phyloP scores from a whole-genome alignment of 2,113 vertebrate species.

The Callocephalon fimbriatum region DNA sequence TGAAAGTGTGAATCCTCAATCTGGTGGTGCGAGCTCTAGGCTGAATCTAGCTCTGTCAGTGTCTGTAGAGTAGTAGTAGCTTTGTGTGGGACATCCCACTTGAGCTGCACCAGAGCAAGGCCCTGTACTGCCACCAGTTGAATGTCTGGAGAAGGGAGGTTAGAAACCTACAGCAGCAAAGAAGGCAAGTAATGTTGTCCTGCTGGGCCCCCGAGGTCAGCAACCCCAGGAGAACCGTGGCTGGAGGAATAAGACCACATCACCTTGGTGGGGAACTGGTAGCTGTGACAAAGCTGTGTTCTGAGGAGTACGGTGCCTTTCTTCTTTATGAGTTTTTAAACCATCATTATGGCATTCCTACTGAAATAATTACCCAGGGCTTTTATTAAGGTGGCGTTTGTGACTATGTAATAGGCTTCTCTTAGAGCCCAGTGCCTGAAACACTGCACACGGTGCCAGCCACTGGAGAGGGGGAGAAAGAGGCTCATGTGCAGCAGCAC shows the following conservation, averaged over 20 bases:
- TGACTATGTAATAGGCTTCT: background rate
- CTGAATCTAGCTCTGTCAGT: background rate
- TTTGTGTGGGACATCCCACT: background rate
- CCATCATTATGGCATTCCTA: background rate
- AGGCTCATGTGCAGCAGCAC: background rate
- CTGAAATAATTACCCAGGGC: background rate
- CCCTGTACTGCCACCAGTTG: background rate
- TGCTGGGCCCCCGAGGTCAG: background rate
- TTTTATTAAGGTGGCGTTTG: background rate
- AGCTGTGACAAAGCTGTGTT: background rate
- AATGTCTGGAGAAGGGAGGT: background rate
- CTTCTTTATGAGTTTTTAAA: background rate
- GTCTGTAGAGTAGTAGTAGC: background rate
- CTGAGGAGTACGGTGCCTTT: background rate
- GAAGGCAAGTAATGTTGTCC: background rate
- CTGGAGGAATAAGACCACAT: background rate
- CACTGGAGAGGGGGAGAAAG: background rate
- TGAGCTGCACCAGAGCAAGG: background rate
- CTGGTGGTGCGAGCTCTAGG: fast-evolving
- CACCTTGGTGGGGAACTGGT: background rate
- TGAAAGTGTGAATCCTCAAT: background rate
- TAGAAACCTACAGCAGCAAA: background rate
- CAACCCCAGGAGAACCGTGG: fast-evolving
- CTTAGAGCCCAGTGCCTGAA: background rate
- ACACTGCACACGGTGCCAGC: fast-evolving